Percentiles rank a stretch among this genome's conserved stretches.
Evolutionary conservation across 2,113 vertebrate genomes (phyloP).

Genomic region (Danionella cerebrum): DNA sequence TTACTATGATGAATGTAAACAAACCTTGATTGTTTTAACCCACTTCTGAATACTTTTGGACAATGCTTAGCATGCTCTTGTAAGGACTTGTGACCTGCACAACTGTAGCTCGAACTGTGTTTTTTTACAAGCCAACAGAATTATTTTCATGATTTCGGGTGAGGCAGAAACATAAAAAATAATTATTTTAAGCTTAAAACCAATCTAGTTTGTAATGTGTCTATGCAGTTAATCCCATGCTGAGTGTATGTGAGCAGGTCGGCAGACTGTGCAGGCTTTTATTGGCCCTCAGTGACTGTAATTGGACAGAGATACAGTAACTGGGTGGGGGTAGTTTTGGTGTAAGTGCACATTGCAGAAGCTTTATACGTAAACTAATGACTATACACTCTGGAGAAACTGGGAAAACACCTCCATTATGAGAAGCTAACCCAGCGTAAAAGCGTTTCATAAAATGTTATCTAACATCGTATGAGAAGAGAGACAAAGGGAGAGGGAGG

Average conservation of each 20-base stretch:
- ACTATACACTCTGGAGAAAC: background rate
- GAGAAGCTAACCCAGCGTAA: background rate
- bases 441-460: constrained; percentile 4
- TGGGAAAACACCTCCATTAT: constrained; percentile 15
- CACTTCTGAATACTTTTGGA: no score
- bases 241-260: background rate
- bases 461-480: background rate
- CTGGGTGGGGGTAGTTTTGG: background rate
- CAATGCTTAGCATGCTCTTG: no score
- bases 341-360: constrained; percentile 8
- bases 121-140: no score
- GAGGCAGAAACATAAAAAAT: no score
- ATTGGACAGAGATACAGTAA: constrained; percentile 22
- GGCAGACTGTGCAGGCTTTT: background rate
- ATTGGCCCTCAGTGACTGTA: constrained; percentile 10
- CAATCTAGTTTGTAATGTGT: no score
- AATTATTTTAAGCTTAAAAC: no score
- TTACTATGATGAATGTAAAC: no score
- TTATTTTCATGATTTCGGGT: no score
- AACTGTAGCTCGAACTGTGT: no score
- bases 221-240: no score
- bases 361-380: constrained; percentile 20
- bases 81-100: no score
- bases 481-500: background rate
- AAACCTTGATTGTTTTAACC: no score